Evolutionary conservation across 37 sponge, comb jelly and placozoan species (phyloP), one percentile per base, ranked within the genome.

Genomic region (Theonella swinhoei): DNA sequence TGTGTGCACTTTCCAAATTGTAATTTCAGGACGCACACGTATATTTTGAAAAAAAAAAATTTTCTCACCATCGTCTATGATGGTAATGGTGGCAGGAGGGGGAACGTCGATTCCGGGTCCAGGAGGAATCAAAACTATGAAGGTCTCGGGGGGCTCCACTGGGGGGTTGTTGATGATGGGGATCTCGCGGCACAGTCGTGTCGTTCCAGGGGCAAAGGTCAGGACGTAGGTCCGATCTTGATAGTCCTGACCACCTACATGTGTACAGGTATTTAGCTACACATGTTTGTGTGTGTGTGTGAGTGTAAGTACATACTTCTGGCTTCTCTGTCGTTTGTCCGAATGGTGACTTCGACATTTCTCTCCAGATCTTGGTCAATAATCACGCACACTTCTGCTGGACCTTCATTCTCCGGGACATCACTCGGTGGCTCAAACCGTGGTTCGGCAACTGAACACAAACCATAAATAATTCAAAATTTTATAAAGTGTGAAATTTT

Each of bases 301-400:
- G n/a, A n/a, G n/a, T n/a, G n/a, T n/a, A n/a, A n/a, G 7, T 7
- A 7, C 54, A 17, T 14, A 47, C 54, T 47, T 47, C 11, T 47
- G 54, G 54, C 54, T 47, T 7, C 14, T 47, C 54, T 14, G 7
- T 7, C 11, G 22, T 19, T 20, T 4, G 65, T 65, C 25, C 60
- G 20, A 42, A 87, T 17, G 22, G 38, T 54, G 39, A 81, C 61
- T 19, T 2, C 14, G 40, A 81, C 76, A 4, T 65, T 22, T 62
- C 54, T 47, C 54, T 47, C 54, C 7, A 47, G 7, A 7, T 47
- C 11, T 17, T 14, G 11, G 14, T 47, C 54, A 17, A 14, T 7
- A 7, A 47, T 14, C 54, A 47, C 54, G 14, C 54, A 47, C 54
- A 47, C 54, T 47, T 47, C 54, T 14, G 14, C 54, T 47, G 54